A percentile compares a stretch with the other conserved stretches of the same genome.
phyloP scores from a whole-genome alignment of 2,797 vertebrate genomes.

The Peromyscus nudipes region DNA sequence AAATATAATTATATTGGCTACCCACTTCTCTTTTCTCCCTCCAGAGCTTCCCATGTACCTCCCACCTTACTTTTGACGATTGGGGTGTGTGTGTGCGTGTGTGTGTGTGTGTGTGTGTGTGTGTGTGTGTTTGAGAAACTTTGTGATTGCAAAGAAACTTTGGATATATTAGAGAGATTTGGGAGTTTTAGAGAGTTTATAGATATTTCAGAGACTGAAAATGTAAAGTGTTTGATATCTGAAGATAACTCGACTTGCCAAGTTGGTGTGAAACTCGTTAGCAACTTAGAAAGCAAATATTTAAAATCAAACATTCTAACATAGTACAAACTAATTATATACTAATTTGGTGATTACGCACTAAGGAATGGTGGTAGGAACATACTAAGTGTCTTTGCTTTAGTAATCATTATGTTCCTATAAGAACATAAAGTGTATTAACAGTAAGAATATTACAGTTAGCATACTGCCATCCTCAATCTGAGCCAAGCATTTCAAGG shows the following conservation, averaged over 20 bases:
- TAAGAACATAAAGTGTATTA: not conserved
- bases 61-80: not conserved
- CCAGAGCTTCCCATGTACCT: not conserved
- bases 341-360: not conserved
- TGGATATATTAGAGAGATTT: not conserved
- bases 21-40: not conserved
- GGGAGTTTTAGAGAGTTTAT: too few relatives aligned
- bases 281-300: not conserved
- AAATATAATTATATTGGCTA: not conserved
- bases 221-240: too few relatives aligned
- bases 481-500: not conserved
- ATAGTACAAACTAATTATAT: not conserved
- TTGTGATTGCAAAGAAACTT: not conserved
- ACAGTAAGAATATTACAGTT: not conserved
- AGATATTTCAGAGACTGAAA: not conserved
- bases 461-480: not conserved
- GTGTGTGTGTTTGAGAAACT: not conserved
- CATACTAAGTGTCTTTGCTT: not conserved
- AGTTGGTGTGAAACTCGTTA: not conserved
- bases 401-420: not conserved
- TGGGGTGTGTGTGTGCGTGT: not conserved
- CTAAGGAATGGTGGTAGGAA: not conserved
- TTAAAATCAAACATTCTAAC: not conserved
- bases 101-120: not conserved
- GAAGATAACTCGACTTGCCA: not conserved